Conservation (phyloP, 2,797 vertebrate species). For the Siniperca scherzeri region DNA sequence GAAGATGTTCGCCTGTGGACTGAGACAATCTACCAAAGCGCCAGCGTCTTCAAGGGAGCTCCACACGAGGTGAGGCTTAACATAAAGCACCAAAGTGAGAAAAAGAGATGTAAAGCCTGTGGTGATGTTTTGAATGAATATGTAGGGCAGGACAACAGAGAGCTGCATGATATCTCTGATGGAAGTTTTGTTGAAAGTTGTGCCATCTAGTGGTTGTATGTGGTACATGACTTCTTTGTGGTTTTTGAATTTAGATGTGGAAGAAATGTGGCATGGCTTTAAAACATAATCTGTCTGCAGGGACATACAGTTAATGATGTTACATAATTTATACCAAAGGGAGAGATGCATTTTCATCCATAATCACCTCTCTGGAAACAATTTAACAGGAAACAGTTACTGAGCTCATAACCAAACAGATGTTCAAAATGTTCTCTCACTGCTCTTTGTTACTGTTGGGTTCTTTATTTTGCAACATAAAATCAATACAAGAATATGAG, state of each 20-base stretch:
- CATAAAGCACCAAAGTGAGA: neutral
- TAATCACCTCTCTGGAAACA: conserved; percentile 19
- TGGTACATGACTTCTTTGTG: neutral
- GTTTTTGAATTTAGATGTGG: neutral
- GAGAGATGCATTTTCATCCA: neutral
- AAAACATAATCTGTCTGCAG: conserved; percentile 24
- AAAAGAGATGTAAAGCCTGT: neutral
- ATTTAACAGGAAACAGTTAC: neutral
- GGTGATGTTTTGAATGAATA: neutral
- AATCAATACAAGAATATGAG: neutral
- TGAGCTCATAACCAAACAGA: conserved; percentile 13
- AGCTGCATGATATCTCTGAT: neutral
- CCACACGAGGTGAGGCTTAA: conserved; percentile 92
- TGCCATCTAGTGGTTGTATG: conserved; percentile 72
- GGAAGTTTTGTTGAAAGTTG: conserved; percentile 4
- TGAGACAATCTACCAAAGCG: conserved; percentile 98
- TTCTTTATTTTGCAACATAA: neutral
- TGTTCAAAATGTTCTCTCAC: neutral
- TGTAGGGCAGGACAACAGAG: conserved; percentile 39
- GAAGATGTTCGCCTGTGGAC: conserved; percentile 97
- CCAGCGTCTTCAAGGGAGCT: conserved; percentile 97
- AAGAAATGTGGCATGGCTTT: conserved; percentile 3
- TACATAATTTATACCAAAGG: conserved; percentile 28
- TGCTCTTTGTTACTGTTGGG: neutral
- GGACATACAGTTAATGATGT: conserved; percentile 13